Base-by-base conservation (phyloP, 1,140 invertebrate genomes). In the Philopotamus ludificatus region DNA sequence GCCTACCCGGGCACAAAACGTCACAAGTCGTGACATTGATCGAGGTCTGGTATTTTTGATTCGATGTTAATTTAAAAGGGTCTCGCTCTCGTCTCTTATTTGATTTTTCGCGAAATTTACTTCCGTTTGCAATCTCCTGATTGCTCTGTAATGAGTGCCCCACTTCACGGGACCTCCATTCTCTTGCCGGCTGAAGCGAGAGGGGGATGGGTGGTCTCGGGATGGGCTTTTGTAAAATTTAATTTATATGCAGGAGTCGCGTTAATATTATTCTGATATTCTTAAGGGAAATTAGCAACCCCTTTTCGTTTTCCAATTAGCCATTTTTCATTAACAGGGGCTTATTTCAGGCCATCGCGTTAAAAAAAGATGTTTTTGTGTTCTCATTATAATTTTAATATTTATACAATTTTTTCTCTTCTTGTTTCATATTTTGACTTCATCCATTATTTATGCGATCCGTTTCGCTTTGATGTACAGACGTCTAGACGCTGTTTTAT, bases 231-330 rank as follows among this genome's bases (percentile, higher is more conserved):
- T 53, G 34, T 39, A 28, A 3, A 49, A 44, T 47, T 61, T 42
- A 61, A 61, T 66, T 61, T 59, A 59, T 45, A 66, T 66, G 65
- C 65, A 66, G 57, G 34, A 42, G 57, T 41, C 22, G 22, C 26
- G 20, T 58, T 26, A 55, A 55, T 55, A 61, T 61, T 66, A 21
- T 59, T 61, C 39, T 49, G 42, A 50, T 66, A 21, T 57, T 61
- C 58, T 44, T 54, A 41, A 51, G 65, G 57, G 65, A 66, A 66
- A 61, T 66, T 61, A 61, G 34, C 57, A 23, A 66, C 64, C 45
- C 50, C 64, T 66, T 66, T 60, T 15, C 22, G 47, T 53, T 60
- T 60, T 42, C 45, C 55, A 66, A 66, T 66, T 66, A 66, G 64
- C 45, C 58, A 42, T 66, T 60, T 66, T 65, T 58, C 54, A 65